Base-by-base conservation (phyloP, 2,888 invertebrate genomes). In the Athalia cordata region DNA sequence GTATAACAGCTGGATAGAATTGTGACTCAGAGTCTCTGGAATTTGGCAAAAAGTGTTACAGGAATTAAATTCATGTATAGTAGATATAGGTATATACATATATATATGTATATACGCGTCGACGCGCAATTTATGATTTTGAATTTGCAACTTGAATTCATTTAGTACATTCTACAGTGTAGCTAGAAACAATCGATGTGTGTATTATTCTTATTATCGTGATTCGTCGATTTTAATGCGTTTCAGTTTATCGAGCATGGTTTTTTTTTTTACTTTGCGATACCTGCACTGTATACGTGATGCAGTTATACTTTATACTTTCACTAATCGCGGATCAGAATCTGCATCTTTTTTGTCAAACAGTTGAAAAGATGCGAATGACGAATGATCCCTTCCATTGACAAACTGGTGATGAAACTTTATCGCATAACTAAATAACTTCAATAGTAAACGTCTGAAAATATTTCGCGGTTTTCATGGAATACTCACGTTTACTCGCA, bases 21-120 rank as follows among this genome's bases (percentile, higher is more conserved):
- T 75, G 50, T 75, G 75, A 75, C 75, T 75, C 62, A 75, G 62
- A 29, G 11, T 50, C 29, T 75, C 29, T 75, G 62, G 62, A 75
- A 75, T 75, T 75, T 62, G 59, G 47, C 68, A 47, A 43, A 29
- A 52, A 50, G 62, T 49, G 62, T 75, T 29, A 29, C 13, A 43
- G 59, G 43, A 8, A 72, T 59, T 72, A 62, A 8, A 59, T 72
- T 4, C 8, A 45, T 59, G 2, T 47, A 15, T 0, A 45, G 43
- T 45, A 72, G 29, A n/a, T 29, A 29, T 29, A 29, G 29, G 29
- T 29, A 29, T 29, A 29, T 29, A 29, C 29, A 29, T 29, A 29
- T 29, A 29, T 29, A 29, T 29, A 29, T 29, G 29, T 29, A 29
- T 29, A 29, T 29, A 29, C 29, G 29, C 29, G 29, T 29, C 29